Base-by-base conservation (phyloP, 1,140 invertebrate species). In the Drosophila willistoni region DNA sequence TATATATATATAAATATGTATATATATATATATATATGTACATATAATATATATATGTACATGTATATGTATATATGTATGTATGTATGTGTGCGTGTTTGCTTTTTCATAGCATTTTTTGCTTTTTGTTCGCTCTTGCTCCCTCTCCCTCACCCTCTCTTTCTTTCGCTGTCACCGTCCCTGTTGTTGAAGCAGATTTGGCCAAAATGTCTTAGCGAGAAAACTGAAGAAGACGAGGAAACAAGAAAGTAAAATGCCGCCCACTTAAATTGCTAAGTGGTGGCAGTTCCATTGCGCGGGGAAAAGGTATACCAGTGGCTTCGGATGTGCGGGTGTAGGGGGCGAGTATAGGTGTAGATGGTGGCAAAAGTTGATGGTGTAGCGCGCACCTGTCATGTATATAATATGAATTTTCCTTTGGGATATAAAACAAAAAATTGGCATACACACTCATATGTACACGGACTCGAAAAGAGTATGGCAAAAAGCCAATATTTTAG, bases 81-180 rank as follows among this genome's bases (percentile, higher is more conserved):
- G 59, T 79, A 65, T 74, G 64, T 80, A 56, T 69, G 71, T 72
- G 64, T 70, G 72, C 72, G 70, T 73, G 73, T 81, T 84, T 89
- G 81, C 85, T 89, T 89, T 87, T 89, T 89, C 84, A 90, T 90
- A 81, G 85, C 84, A 78, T 89, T 89, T 90, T 81, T 84, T 89
- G 77, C 72, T 79, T 84, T 68, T 81, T 80, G 80, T 77, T 73
- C 73, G 75, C 84, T 75, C 76, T 79, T 71, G 68, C 70, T 73
- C 69, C 42, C 42, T 6, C 4, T 22, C 22, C 34, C 3, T 13
- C 70, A 71, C 69, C 42, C 42, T 6, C 4, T 22, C 22, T 51
- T 7, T 13, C n/a, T 19, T 34, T 39, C 56, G 9, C 33, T 39
- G 2, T 44, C 42, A n/a, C 42, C 42, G n/a, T 14, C 14, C 7